Conservation (phyloP, 2,888 invertebrate species). For the Liodrosophila aerea region DNA sequence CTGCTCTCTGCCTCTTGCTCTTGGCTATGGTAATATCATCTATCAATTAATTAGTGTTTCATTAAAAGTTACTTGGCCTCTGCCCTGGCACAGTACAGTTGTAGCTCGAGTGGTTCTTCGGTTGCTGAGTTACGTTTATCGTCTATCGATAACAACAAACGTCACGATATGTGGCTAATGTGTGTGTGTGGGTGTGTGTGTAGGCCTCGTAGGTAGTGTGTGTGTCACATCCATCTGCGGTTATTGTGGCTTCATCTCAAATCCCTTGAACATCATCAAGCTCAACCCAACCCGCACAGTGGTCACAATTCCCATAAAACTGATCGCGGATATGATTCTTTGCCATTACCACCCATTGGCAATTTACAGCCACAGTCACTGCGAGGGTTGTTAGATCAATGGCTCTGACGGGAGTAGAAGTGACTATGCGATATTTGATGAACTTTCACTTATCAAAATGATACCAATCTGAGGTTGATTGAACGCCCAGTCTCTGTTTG, state of each 20-base stretch:
- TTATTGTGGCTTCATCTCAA: conserved; percentile 32
- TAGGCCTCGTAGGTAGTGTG: too few species aligned
- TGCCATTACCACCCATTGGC: neutral
- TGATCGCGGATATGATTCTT: neutral
- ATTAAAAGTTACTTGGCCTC: conserved; percentile 40
- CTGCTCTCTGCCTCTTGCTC: neutral
- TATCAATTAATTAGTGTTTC: conserved; percentile 66
- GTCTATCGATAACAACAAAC: conserved; percentile 17
- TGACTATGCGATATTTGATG: too few species aligned
- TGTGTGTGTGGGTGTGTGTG: neutral
- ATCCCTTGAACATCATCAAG: conserved; percentile 20
- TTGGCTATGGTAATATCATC: conserved; percentile 36
- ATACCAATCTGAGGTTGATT: too few species aligned
- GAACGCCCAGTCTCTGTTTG: too few species aligned
- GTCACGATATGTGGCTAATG: conserved; percentile 6
- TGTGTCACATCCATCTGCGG: conserved; percentile 38
- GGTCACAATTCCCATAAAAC: conserved; percentile 10
- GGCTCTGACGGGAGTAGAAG: too few species aligned
- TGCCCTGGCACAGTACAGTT: conserved; percentile 7
- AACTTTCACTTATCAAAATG: too few species aligned
- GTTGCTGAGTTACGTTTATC: neutral
- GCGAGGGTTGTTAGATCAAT: neutral
- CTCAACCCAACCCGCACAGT: conserved; percentile 15
- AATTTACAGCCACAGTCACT: neutral
- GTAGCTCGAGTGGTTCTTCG: conserved; percentile 37